Conservation (phyloP, 2,113 vertebrate species). For the Aspidoscelis tigris region DNA sequence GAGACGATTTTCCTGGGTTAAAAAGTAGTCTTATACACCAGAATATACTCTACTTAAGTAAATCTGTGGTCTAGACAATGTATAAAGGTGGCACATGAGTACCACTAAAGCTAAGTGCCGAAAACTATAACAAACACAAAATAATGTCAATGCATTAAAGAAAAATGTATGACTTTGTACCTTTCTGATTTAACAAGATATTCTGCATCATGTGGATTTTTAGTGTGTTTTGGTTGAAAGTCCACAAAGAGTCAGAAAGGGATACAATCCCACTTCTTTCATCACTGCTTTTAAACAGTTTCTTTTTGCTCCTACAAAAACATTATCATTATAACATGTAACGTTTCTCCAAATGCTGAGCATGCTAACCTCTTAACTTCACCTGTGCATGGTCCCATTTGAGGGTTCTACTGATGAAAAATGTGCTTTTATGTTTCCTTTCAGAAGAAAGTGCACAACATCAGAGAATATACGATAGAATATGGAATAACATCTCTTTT, state of each 20-base stretch:
- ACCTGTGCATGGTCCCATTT: neutral
- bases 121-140: slow-evolving; percentile 23
- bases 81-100: slow-evolving; percentile 2
- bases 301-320: neutral
- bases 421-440: neutral
- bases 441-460: neutral
- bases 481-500: neutral
- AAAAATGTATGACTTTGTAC: neutral
- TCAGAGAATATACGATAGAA: neutral
- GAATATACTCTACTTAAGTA: no score
- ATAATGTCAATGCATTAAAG: neutral
- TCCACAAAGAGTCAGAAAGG: neutral
- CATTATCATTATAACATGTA: neutral
- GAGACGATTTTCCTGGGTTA: no score
- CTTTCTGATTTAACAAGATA: neutral
- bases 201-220: neutral
- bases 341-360: no score
- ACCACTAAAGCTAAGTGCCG: slow-evolving; percentile 6
- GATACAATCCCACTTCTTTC: neutral
- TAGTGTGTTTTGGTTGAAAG: neutral
- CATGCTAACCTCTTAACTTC: neutral
- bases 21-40: no score
- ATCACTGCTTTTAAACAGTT: neutral
- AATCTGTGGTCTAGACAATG: neutral
- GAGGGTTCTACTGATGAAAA: neutral